Conservation (phyloP, 1,140 invertebrate genomes). For the Zaprionus lachaisei region DNA sequence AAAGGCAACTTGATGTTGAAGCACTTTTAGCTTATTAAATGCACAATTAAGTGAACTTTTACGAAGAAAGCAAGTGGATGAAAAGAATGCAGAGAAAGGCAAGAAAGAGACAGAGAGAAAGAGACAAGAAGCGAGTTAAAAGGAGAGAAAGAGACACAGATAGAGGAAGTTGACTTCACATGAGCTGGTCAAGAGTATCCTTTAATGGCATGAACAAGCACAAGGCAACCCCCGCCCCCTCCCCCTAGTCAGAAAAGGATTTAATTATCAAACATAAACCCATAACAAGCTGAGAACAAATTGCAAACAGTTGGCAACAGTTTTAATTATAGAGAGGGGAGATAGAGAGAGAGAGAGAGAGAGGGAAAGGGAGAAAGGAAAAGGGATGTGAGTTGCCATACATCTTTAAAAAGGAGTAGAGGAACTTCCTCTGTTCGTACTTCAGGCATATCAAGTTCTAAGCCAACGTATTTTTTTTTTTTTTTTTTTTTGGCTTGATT, state of each 20-base stretch:
- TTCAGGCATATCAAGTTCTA: background rate
- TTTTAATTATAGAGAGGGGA: conserved; percentile 19
- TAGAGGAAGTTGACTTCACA: conserved; percentile 3
- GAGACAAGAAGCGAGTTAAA: background rate
- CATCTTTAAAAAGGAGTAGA: background rate
- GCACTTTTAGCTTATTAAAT: conserved; percentile 55
- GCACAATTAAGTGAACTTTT: conserved; percentile 47
- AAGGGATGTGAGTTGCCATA: background rate
- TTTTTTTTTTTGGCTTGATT: conserved; percentile 5
- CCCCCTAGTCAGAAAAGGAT: conserved; percentile 1
- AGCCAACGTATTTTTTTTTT: background rate
- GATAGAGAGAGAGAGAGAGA: background rate
- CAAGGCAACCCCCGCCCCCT: background rate
- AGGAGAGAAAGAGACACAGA: background rate
- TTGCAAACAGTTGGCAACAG: conserved; percentile 5
- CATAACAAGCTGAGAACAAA: conserved; percentile 3
- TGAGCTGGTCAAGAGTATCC: conserved; percentile 17
- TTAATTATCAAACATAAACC: conserved; percentile 34
- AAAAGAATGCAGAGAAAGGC: conserved; percentile 3
- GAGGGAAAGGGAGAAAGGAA: background rate
- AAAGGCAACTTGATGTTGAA: conserved; percentile 38
- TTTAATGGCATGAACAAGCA: background rate
- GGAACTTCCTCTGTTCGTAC: background rate
- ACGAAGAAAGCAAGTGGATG: conserved; percentile 5
- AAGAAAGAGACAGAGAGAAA: background rate